phyloP scores from a whole-genome alignment of 2,113 vertebrate species.

The Naja naja region DNA sequence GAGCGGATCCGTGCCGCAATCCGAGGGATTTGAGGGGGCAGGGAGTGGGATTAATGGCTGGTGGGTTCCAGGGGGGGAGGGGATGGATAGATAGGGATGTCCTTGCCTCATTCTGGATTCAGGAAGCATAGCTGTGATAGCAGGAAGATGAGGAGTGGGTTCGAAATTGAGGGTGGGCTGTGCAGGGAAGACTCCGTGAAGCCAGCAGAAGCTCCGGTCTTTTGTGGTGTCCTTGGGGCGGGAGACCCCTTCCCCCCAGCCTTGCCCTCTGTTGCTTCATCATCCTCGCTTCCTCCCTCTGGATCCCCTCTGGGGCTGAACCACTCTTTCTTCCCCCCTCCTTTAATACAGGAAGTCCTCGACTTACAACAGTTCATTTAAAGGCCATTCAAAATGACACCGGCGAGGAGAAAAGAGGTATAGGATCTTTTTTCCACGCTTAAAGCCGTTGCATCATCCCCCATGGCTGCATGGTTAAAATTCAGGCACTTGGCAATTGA shows the following conservation, averaged over 20 bases:
- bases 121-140: neutral
- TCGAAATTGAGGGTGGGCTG: neutral
- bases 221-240: too few relatives aligned
- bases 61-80: too few relatives aligned
- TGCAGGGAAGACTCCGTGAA: too few relatives aligned
- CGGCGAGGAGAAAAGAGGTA: too few relatives aligned
- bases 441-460: too few relatives aligned
- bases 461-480: too few relatives aligned
- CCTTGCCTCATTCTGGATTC: neutral
- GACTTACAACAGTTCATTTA: neutral
- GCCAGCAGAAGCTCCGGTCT: too few relatives aligned
- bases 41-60: neutral
- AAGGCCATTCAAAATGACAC: too few relatives aligned
- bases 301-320: neutral
- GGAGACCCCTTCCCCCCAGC: neutral
- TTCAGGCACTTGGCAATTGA: too few relatives aligned
- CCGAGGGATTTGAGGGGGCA: neutral
- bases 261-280: neutral
- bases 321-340: neutral
- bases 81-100: rapidly evolving
- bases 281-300: neutral
- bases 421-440: too few relatives aligned
- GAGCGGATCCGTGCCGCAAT: too few relatives aligned
- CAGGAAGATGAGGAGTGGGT: neutral
- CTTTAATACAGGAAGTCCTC: neutral